Conservation (phyloP, 2,797 vertebrate species). For the Karalla daura region DNA sequence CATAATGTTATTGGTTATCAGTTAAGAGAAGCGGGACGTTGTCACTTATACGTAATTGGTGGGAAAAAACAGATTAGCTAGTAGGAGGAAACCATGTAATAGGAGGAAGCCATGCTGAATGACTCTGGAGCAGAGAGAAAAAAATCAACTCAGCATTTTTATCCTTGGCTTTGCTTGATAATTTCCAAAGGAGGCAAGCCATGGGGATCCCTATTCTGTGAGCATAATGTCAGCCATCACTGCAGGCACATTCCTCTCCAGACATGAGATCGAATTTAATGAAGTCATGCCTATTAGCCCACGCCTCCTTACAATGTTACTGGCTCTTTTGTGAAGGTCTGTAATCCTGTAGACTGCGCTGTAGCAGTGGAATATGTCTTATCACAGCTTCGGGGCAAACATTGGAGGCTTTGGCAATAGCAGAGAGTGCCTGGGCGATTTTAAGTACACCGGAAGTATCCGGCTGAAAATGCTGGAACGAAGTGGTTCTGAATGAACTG, state of each 20-base stretch:
- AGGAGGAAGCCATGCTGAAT: not conserved
- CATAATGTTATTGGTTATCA: too few species aligned
- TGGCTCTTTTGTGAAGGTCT: constrained; percentile 58
- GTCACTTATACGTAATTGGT: too few species aligned
- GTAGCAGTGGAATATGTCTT: constrained; percentile 52
- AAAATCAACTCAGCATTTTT: constrained; percentile 8
- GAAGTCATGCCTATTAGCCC: constrained; percentile 73
- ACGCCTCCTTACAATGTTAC: constrained; percentile 57
- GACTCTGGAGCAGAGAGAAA: not conserved
- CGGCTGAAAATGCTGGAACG: constrained; percentile 23
- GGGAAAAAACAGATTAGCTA: too few species aligned
- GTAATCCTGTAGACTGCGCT: constrained; percentile 71
- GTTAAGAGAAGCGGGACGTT: too few species aligned
- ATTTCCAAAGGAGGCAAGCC: constrained; percentile 33
- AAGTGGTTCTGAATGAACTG: constrained; percentile 30
- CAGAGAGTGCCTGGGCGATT: constrained; percentile 31
- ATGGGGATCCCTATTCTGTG: constrained; percentile 31
- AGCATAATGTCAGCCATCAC: constrained; percentile 46
- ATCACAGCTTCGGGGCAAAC: constrained; percentile 56
- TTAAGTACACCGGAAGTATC: constrained; percentile 25
- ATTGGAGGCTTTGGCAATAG: constrained; percentile 38
- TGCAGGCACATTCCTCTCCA: constrained; percentile 51
- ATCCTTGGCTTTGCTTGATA: constrained; percentile 27
- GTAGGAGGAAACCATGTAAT: too few species aligned
- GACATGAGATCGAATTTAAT: constrained; percentile 72